A percentile compares a stretch with the other conserved stretches of the same genome.
These are phyloP conservation scores for Orycteropus afer DNA, from an alignment of 2,113 vertebrate genomes.

Conservation along the genomic window DNA sequence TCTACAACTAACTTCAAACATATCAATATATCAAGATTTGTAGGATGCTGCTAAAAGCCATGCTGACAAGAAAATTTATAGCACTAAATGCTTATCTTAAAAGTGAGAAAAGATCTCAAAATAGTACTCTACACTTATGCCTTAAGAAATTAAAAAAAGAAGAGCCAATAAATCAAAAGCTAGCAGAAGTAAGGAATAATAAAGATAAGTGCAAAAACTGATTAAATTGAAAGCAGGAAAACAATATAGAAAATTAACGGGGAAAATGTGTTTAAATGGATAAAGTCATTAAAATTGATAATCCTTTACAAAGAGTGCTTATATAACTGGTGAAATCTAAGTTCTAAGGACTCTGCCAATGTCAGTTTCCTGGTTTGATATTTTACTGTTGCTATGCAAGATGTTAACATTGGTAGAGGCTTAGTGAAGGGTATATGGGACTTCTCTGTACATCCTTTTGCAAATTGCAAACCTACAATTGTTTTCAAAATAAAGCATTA, in stretches of 20 bases:
- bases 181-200: not conserved
- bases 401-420: too few relatives aligned
- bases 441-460: not conserved
- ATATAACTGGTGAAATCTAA: not conserved
- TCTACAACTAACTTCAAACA: not conserved
- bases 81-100: not conserved
- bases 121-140: not conserved
- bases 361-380: not conserved
- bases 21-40: not conserved
- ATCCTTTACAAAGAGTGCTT: not conserved
- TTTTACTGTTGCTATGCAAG: not conserved
- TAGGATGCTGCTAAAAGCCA: not conserved
- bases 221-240: not conserved
- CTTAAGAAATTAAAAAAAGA: constrained; percentile 6
- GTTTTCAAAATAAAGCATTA: not conserved
- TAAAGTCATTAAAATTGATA: not conserved
- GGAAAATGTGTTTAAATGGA: not conserved
- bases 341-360: too few relatives aligned
- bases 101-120: not conserved
- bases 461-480: not conserved
- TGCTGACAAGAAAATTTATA: not conserved
- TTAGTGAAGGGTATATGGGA: too few relatives aligned
- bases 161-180: not conserved
- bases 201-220: too few relatives aligned
- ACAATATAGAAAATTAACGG: not conserved